Conservation (phyloP, 2,113 vertebrate species). For the Amblyornis subalaris region DNA sequence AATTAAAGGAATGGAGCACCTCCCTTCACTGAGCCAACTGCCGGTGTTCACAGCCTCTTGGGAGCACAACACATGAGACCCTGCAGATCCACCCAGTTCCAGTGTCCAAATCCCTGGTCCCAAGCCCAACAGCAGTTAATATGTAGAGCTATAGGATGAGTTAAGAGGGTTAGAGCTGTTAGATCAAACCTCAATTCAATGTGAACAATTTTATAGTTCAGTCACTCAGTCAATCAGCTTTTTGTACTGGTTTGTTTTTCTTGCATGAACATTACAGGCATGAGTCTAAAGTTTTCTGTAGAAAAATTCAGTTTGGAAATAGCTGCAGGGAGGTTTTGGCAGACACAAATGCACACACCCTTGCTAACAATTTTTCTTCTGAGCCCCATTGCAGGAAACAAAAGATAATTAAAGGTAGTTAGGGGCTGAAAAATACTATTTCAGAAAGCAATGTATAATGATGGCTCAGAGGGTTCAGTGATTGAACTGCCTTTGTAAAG, state of each 20-base stretch:
- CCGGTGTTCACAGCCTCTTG: background rate
- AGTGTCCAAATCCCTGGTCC: background rate
- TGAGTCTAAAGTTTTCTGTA: background rate
- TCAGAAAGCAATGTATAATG: background rate
- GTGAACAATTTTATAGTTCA: background rate
- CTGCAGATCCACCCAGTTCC: background rate
- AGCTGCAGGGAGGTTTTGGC: background rate
- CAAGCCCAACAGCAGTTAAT: background rate
- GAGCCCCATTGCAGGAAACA: background rate
- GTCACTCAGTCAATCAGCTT: background rate
- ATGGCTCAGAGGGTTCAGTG: background rate
- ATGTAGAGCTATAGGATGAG: background rate
- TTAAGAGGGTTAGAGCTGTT: background rate
- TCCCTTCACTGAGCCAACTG: background rate
- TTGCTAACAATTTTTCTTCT: background rate
- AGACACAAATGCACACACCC: background rate
- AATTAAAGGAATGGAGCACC: background rate
- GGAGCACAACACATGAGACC: too few species aligned
- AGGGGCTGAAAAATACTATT: background rate
- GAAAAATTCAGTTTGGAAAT: background rate
- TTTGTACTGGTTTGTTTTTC: background rate
- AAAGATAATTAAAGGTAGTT: slow-evolving; percentile 38
- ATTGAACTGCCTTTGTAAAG: background rate
- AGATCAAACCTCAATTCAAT: background rate
- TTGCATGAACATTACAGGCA: background rate